A percentile compares a stretch with the other conserved stretches of the same genome.
Conservation (phyloP, 2,797 vertebrate species). For the Spinus pinus region DNA sequence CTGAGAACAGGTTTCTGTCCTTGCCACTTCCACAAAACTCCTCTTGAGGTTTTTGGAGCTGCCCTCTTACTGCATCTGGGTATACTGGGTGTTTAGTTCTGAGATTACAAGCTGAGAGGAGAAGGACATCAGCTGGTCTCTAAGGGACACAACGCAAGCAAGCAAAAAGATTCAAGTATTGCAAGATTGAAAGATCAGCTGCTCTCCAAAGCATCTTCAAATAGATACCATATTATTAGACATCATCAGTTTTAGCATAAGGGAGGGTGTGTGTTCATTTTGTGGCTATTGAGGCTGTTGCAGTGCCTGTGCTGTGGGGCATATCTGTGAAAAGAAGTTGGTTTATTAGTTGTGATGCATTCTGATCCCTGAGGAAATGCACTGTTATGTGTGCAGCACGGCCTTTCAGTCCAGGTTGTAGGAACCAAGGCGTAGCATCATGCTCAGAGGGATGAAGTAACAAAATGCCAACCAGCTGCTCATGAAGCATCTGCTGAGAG, state of each 20-base stretch:
- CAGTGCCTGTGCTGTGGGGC: not conserved
- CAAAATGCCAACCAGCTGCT: not conserved
- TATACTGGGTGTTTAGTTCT: not conserved
- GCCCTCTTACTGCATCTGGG: not conserved
- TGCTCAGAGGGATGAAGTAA: not conserved
- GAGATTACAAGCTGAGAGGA: not conserved
- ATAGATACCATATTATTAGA: not conserved
- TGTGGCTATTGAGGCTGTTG: not conserved
- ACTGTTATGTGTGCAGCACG: not conserved
- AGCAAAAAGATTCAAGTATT: not conserved
- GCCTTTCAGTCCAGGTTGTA: not conserved
- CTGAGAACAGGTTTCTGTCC: not conserved
- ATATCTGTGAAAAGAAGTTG: not conserved
- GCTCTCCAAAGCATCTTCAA: not conserved
- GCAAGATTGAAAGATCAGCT: not conserved
- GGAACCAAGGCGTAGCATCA: not conserved
- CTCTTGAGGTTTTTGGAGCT: not conserved
- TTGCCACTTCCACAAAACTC: not conserved
- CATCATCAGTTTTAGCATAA: not conserved
- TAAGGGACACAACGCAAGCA: fast-evolving
- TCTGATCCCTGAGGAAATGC: not conserved
- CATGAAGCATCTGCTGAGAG: not conserved
- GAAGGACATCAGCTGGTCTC: not conserved
- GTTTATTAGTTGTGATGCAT: not conserved
- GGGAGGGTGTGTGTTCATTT: not conserved